phyloP scores from a whole-genome alignment of 2,888 invertebrate genomes.

The Ecdyonurus torrentis region DNA sequence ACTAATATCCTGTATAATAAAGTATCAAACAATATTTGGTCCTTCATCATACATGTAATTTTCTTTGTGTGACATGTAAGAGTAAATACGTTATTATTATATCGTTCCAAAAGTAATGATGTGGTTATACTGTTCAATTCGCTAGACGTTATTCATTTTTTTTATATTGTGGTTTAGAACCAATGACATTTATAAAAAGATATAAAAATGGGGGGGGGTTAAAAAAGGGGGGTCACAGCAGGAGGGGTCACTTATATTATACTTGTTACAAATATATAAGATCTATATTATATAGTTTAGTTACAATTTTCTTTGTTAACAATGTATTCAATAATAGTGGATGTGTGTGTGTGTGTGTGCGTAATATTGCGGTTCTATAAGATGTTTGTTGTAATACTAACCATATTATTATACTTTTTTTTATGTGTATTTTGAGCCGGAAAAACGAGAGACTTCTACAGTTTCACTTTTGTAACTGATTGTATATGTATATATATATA shows the following conservation, averaged over 20 bases:
- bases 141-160: background rate
- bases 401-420: background rate
- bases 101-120: background rate
- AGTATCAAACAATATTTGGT: background rate
- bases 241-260: too few relatives aligned
- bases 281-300: too few relatives aligned
- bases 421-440: background rate
- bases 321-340: too few relatives aligned
- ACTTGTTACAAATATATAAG: background rate
- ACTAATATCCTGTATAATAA: too few relatives aligned
- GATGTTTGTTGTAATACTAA: background rate
- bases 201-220: too few relatives aligned
- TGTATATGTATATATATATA: too few relatives aligned
- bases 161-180: background rate
- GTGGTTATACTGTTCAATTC: background rate
- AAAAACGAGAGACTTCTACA: background rate
- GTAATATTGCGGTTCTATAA: too few relatives aligned
- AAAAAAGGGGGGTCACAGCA: too few relatives aligned
- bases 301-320: background rate
- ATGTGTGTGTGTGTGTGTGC: too few relatives aligned
- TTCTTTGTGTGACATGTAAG: background rate
- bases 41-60: background rate
- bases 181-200: background rate
- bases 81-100: background rate
- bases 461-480: background rate